Conservation (phyloP, 2,113 vertebrate genomes). For the Prionailurus viverrinus region DNA sequence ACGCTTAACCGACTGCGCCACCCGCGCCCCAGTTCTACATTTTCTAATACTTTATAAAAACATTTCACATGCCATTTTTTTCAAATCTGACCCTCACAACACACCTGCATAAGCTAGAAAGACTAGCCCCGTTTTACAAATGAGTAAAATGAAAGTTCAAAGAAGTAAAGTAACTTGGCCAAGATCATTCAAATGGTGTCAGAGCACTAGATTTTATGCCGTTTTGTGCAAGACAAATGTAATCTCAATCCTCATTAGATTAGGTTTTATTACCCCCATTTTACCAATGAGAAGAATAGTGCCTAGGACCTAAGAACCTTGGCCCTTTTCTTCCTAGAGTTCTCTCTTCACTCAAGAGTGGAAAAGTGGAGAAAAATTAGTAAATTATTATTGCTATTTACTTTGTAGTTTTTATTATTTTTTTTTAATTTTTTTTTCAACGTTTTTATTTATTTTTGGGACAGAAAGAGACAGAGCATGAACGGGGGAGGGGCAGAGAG, state of each 20-base stretch:
- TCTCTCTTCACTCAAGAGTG: not conserved
- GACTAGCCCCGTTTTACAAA: not conserved
- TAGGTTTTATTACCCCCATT: not conserved
- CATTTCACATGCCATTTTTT: not conserved
- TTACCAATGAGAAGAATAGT: constrained; percentile 31
- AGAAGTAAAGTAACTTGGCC: not conserved
- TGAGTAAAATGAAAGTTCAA: constrained; percentile 12
- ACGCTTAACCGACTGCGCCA: too few relatives aligned
- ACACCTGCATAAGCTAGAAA: not conserved
- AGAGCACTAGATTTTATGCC: not conserved
- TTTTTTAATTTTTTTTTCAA: too few relatives aligned
- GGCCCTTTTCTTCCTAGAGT: not conserved
- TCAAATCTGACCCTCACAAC: not conserved
- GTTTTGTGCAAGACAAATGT: not conserved
- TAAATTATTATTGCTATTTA: constrained; percentile 7
- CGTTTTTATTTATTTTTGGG: too few relatives aligned
- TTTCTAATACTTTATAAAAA: constrained; percentile 49
- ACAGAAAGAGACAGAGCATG: too few relatives aligned
- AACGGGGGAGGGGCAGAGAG: too few relatives aligned
- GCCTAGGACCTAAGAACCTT: not conserved
- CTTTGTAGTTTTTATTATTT: constrained; percentile 1
- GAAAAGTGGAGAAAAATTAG: not conserved
- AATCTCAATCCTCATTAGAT: not conserved
- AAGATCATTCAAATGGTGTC: not conserved
- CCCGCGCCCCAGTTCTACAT: not conserved